Conservation (phyloP, 2,888 invertebrate genomes). For the Sycophila texana region DNA sequence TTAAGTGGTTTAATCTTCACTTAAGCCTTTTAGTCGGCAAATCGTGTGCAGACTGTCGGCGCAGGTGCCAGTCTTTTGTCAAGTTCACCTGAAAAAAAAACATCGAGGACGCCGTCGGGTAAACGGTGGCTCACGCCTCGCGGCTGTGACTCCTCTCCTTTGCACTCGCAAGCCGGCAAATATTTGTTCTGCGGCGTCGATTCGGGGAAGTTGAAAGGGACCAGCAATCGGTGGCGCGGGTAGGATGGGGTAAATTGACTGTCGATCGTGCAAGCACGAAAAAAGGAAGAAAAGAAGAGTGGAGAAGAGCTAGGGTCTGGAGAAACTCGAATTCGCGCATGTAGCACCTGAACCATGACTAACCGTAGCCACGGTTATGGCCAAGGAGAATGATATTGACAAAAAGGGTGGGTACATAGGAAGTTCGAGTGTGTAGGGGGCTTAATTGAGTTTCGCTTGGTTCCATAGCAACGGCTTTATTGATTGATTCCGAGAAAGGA, state of each 20-base stretch:
- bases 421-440: neutral
- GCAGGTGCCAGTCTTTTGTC: neutral
- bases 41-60: too few relatives aligned
- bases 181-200: slow-evolving; percentile 64
- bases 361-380: neutral
- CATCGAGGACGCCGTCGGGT: slow-evolving; percentile 21
- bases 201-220: slow-evolving; percentile 60
- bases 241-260: slow-evolving; percentile 56
- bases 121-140: slow-evolving; percentile 10
- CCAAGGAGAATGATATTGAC: neutral
- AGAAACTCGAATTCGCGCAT: slow-evolving; percentile 1
- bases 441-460: too few relatives aligned
- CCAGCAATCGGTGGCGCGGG: slow-evolving; percentile 47
- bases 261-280: slow-evolving; percentile 34
- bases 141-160: slow-evolving; percentile 28
- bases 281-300: neutral
- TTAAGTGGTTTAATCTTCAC: neutral
- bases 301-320: neutral
- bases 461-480: too few relatives aligned
- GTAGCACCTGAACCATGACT: slow-evolving; percentile 14
- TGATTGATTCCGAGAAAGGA: too few relatives aligned
- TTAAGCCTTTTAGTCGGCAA: too few relatives aligned
- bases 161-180: slow-evolving; percentile 55
- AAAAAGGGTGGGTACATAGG: slow-evolving; percentile 18
- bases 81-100: slow-evolving; percentile 38